Conservation (phyloP, 64 coral and sea anemone species). For the Montipora cactus region DNA sequence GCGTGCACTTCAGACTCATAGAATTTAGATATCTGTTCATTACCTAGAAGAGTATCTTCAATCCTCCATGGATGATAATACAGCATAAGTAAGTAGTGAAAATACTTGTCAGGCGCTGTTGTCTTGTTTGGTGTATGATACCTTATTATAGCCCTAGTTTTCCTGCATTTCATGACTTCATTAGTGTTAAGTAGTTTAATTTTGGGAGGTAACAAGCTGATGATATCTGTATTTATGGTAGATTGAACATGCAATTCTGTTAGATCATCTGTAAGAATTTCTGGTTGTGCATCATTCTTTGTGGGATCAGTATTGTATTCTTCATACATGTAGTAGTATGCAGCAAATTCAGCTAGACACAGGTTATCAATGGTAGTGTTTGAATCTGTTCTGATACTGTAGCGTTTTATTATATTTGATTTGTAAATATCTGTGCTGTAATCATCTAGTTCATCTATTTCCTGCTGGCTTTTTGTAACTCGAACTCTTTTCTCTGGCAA, state of each 20-base stretch:
- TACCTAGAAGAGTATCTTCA: constrained; percentile 42
- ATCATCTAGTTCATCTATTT: constrained; percentile 13
- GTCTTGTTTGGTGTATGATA: background rate
- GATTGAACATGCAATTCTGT: constrained; percentile 8
- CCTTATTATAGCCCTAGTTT: constrained; percentile 5
- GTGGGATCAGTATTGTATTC: background rate
- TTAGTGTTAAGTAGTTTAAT: too few relatives aligned
- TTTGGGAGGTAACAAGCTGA: constrained; percentile 2
- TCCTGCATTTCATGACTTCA: too few relatives aligned
- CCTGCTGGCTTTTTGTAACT: too few relatives aligned
- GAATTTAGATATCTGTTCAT: constrained; percentile 49
- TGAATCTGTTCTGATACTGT: constrained; percentile 14
- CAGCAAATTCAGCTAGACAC: background rate
- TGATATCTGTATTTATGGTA: background rate
- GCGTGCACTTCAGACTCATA: constrained; percentile 39
- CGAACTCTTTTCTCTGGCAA: too few relatives aligned
- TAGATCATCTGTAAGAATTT: constrained; percentile 41
- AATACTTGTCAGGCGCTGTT: constrained; percentile 28
- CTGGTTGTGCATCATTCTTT: constrained; percentile 31
- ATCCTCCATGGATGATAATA: background rate
- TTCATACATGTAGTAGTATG: background rate
- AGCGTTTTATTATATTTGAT: background rate
- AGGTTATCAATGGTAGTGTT: constrained; percentile 13
- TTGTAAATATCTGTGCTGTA: constrained; percentile 63
- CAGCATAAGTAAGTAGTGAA: background rate